Percentiles rank a stretch among this genome's conserved stretches.
Evolutionary conservation across 1,140 invertebrate genomes (phyloP).

Genomic region (Drosophila asahinai): DNA sequence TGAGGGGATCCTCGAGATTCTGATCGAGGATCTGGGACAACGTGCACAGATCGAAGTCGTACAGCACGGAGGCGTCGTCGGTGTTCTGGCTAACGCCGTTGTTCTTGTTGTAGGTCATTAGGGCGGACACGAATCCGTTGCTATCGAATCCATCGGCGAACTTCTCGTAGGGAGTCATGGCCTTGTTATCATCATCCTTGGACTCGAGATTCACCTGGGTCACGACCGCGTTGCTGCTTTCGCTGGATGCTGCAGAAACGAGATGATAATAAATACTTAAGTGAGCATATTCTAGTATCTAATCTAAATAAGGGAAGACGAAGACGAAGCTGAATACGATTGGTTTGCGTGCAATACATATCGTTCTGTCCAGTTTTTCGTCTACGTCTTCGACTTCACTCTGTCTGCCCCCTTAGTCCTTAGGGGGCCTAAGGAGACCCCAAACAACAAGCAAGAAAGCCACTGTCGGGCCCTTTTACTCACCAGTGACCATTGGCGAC

Average conservation of each 20-base stretch:
- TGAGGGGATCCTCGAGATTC: constrained; percentile 62
- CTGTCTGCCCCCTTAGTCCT: too few species aligned
- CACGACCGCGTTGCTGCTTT: constrained; percentile 49
- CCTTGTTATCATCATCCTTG: constrained; percentile 78
- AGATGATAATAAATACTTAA: background rate
- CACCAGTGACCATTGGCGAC: constrained; percentile 64
- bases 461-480: constrained; percentile 15
- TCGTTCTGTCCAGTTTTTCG: too few species aligned
- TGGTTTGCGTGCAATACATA: too few species aligned
- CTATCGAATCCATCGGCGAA: constrained; percentile 80
- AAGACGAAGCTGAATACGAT: too few species aligned
- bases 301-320: too few species aligned
- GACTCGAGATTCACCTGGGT: constrained; percentile 69
- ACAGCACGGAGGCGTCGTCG: constrained; percentile 67
- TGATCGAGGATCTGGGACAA: constrained; percentile 71
- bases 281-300: too few species aligned
- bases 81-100: constrained; percentile 53
- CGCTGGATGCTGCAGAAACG: constrained; percentile 44
- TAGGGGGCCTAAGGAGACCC: background rate
- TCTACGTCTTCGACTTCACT: too few species aligned
- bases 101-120: constrained; percentile 75
- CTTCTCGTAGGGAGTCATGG: constrained; percentile 74
- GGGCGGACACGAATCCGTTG: constrained; percentile 75
- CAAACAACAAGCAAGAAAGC: too few species aligned
- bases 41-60: constrained; percentile 71